Conservation (phyloP, 1,140 invertebrate species). For the Formica exsecta region DNA sequence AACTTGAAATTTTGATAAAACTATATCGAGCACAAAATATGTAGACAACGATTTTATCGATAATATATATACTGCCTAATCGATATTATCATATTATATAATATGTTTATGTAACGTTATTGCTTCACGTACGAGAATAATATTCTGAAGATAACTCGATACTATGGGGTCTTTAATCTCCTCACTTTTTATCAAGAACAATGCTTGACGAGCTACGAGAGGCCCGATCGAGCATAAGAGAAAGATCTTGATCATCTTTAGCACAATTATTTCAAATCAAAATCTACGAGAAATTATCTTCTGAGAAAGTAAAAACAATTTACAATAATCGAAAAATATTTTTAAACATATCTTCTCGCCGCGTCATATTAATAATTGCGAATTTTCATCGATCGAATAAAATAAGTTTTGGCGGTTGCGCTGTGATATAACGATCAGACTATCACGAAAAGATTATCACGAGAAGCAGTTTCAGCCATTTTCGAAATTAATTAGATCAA, state of each 20-base stretch:
- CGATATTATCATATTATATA: not conserved
- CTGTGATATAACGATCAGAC: not conserved
- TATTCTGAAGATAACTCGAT: conserved; percentile 2
- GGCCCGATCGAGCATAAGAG: not conserved
- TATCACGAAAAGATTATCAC: not conserved
- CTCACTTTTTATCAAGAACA: conserved; percentile 49
- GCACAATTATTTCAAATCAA: not conserved
- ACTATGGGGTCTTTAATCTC: conserved; percentile 24
- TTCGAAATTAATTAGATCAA: not conserved
- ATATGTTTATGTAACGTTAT: not conserved
- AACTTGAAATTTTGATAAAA: not conserved
- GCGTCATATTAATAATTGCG: too few species aligned
- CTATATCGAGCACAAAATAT: not conserved
- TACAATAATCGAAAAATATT: too few species aligned
- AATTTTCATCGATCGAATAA: too few species aligned
- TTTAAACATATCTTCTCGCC: too few species aligned
- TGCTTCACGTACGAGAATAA: conserved; percentile 3
- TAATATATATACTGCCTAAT: not conserved
- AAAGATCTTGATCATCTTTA: not conserved
- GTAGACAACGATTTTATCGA: not conserved
- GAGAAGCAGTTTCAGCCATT: too few species aligned
- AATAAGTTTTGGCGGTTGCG: not conserved
- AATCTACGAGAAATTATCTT: not conserved
- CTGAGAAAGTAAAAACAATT: too few species aligned
- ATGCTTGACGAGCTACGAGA: conserved; percentile 3